Base-by-base conservation (phyloP, 2,888 invertebrate genomes). In the Lordiphosa andalusiaca region DNA sequence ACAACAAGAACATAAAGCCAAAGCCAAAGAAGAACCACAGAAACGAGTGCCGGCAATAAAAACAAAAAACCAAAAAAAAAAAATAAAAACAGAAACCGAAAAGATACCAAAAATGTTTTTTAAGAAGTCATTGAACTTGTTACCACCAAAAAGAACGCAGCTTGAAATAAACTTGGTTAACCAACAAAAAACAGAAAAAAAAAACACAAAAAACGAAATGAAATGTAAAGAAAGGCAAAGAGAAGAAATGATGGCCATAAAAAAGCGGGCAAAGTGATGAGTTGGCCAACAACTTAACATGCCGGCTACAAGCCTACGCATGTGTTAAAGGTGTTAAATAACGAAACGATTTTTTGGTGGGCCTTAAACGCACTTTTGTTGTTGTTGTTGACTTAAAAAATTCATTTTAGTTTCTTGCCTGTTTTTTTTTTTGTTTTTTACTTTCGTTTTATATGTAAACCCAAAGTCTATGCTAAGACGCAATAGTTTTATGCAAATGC, bases 81-180 rank as follows among this genome's bases (percentile, higher is more conserved):
- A 55, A n/a, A n/a, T n/a, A n/a, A n/a, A 71, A 83, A 76, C 59
- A 53, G 64, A 62, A 35, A 59, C 59, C 44, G 53, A 65, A 57
- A 66, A 71, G 59, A 59, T 53, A 63, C 62, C 53, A 72, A 69
- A 65, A 66, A 37, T 48, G 36, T 25, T 12, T 23, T 38, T 25
- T 38, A 84, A 86, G 84, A 86, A 87, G 87, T 87, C 87, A 86
- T 80, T 78, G 87, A 87, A 87, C 87, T 82, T 86, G 78, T 23
- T 73, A 30, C 30, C 70, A 70, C 73, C 73, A 73, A 70, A 70
- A 52, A 23, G 16, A 46, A 55, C 55, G 49, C 53, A 81, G 81
- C 81, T 81, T 74, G 61, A 67, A 71, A 78, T 73, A 76, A 80
- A 75, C 83, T 78, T 82, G 83, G 76, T 68, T 73, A 51, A 58